A percentile compares a stretch with the other conserved stretches of the same genome.
Conservation (phyloP, 64 coral and sea anemone genomes). For the Porites australiensis region DNA sequence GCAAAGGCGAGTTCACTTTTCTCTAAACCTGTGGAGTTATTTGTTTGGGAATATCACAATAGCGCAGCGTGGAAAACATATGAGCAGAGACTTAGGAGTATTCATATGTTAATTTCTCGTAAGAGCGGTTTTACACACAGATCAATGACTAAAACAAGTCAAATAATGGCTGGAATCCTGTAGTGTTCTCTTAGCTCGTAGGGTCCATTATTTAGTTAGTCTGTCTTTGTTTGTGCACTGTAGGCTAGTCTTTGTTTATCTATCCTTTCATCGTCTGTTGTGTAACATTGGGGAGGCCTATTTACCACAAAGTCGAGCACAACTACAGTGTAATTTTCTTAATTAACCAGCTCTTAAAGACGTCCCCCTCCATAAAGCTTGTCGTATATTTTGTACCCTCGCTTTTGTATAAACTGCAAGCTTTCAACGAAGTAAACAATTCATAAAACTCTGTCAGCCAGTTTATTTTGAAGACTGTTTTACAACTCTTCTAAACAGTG, state of each 20-base stretch:
- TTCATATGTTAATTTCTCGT: constrained; percentile 40
- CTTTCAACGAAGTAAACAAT: background rate
- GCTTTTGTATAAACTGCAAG: constrained; percentile 29
- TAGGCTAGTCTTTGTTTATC: constrained; percentile 15
- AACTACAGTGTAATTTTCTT: constrained; percentile 41
- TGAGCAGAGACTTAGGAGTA: background rate
- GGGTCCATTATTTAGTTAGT: constrained; percentile 20
- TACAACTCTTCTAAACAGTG: background rate
- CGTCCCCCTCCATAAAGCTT: constrained; percentile 10
- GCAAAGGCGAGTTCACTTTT: background rate
- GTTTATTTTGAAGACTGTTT: background rate
- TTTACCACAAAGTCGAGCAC: constrained; percentile 13
- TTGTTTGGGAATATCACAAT: constrained; percentile 35
- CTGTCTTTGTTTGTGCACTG: constrained; percentile 13
- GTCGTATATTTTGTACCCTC: constrained; percentile 6
- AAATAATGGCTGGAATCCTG: constrained; percentile 34
- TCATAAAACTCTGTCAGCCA: background rate
- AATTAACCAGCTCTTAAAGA: constrained; percentile 7
- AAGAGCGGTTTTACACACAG: constrained; percentile 43
- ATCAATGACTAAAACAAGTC: constrained; percentile 38
- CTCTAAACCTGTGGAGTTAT: background rate
- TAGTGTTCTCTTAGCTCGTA: constrained; percentile 9
- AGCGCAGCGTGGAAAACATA: constrained; percentile 43
- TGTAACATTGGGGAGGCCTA: constrained; percentile 57
- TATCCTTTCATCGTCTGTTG: constrained; percentile 18